Base-by-base conservation (phyloP, 2,797 vertebrate genomes). In the Manis crassicaudata region DNA sequence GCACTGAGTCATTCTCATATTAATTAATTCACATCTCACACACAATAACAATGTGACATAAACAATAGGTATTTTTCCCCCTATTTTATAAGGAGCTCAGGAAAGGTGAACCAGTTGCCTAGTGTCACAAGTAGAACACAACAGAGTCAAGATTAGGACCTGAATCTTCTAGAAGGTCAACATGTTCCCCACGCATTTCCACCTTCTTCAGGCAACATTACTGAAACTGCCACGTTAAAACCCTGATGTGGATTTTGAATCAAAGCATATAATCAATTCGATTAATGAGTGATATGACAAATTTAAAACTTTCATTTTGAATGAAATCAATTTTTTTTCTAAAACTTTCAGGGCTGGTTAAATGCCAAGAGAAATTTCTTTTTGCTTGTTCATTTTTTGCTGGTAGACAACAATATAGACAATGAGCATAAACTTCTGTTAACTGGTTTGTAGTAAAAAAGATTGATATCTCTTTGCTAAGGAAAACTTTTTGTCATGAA, bases 321-420 rank as follows among this genome's bases (percentile, higher is more conserved):
- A 54, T 70, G 32, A 95, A 93, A 94, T 88, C 0, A 32, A 94
- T 84, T 96, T 93, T 85, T 46, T 56, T 5, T 4, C 13, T 90
- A 88, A 94, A 88, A 70, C 63, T 92, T 72, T 93, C n/a, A 35
- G 21, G 77, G 97, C 82, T 96, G 60, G 29, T 89, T 90, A 76
- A 98, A 97, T 85, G 70, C 63, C 81, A 94, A 85, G 70, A 97
- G 58, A 97, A 97, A 95, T 72, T 83, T 83, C 79, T 97, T 46
- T 46, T 46, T 46, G 46, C 46, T 46, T 46, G 11, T 46, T 46
- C 12, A 46, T 40, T 67, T 82, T 54, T 97, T 94, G 63, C 35
- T 90, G 91, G 83, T 97, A 89, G 65, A 76, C 46, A 82, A 77
- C 86, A 73, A 35, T 50, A 88, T 77, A 88, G 73, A 86, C 96